A percentile compares a stretch with the other conserved stretches of the same genome.
These are phyloP conservation scores for Ceratothoa steindachneri DNA, from an alignment of 2,888 invertebrate species.

Conservation along the genomic window DNA sequence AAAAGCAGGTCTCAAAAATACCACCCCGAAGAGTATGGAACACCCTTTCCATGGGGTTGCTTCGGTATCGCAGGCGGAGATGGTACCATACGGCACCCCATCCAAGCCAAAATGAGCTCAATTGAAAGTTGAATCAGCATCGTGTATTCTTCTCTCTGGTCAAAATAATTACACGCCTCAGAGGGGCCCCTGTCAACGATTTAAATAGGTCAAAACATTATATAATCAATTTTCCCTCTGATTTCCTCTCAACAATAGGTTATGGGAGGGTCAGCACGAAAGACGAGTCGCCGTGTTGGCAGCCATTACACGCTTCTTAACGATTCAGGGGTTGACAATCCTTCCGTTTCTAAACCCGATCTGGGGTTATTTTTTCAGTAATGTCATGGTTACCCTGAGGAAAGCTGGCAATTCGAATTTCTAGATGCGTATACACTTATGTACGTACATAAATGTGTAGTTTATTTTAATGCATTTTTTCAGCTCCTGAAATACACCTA, in stretches of 20 bases:
- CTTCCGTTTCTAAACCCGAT: neutral
- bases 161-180: constrained; percentile 5
- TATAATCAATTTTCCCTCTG: constrained; percentile 2
- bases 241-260: neutral
- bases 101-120: too few relatives aligned
- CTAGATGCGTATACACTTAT: neutral
- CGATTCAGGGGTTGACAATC: neutral
- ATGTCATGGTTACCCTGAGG: neutral
- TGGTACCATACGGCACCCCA: too few relatives aligned
- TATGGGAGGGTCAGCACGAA: neutral
- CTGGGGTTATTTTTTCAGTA: too few relatives aligned
- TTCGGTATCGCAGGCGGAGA: too few relatives aligned
- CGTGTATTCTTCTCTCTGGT: constrained; percentile 2
- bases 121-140: too few relatives aligned
- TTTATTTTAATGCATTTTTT: too few relatives aligned
- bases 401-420: neutral
- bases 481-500: too few relatives aligned
- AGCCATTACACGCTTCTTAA: constrained; percentile 2
- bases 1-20: too few relatives aligned
- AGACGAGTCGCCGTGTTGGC: neutral
- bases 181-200: neutral
- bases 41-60: too few relatives aligned
- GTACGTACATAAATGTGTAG: too few relatives aligned
- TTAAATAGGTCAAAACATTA: constrained; percentile 6
- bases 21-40: too few relatives aligned